These are phyloP conservation scores for Pipa parva DNA, from an alignment of 2,113 vertebrate genomes.

Conservation along the genomic window DNA sequence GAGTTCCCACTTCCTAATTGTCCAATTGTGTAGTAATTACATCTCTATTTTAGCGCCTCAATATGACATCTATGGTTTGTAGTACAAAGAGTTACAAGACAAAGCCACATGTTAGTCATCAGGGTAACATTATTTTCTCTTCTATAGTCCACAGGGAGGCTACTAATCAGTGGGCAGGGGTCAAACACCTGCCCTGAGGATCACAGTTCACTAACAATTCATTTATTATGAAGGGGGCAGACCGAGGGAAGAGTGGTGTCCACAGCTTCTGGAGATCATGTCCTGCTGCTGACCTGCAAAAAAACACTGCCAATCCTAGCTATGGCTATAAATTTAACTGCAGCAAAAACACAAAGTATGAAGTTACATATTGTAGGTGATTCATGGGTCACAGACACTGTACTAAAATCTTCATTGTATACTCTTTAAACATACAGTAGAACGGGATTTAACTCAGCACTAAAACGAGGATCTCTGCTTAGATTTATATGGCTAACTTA, in stretches of 20 bases:
- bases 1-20: conserved; percentile 23
- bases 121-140: conserved; percentile 58
- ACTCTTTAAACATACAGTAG: background rate
- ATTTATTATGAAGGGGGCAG: conserved; percentile 72
- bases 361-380: background rate
- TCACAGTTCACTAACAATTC: conserved; percentile 80
- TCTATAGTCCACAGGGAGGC: conserved; percentile 69
- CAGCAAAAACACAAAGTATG: conserved; percentile 43
- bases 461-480: too few relatives aligned
- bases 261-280: conserved; percentile 60
- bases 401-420: background rate
- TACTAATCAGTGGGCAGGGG: conserved; percentile 73
- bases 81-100: conserved; percentile 48
- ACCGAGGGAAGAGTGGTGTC: conserved; percentile 67
- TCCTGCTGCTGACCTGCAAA: conserved; percentile 74
- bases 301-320: conserved; percentile 58
- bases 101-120: conserved; percentile 75
- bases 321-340: conserved; percentile 21
- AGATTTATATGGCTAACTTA: too few relatives aligned
- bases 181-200: conserved; percentile 74
- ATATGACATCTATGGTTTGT: conserved; percentile 46
- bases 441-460: too few relatives aligned
- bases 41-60: conserved; percentile 24
- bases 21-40: conserved; percentile 37
- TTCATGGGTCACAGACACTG: background rate